Conservation (phyloP, 2,113 vertebrate genomes). For the Hucho hucho region DNA sequence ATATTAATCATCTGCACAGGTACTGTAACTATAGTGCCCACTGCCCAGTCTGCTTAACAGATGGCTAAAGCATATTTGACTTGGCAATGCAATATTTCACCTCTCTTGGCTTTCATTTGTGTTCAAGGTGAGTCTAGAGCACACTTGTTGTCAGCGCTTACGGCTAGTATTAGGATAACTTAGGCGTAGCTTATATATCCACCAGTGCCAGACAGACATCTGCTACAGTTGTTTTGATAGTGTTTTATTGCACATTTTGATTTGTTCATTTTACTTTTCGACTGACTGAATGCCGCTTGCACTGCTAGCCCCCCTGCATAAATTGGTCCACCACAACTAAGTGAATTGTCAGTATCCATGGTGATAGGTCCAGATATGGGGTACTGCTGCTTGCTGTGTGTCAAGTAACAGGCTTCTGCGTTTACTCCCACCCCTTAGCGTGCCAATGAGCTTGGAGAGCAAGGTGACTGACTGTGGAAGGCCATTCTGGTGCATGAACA, state of each 20-base stretch:
- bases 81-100: slow-evolving; percentile 21
- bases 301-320: slow-evolving; percentile 55
- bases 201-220: background rate
- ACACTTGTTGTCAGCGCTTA: background rate
- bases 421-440: slow-evolving; percentile 81
- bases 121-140: slow-evolving; percentile 20
- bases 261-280: slow-evolving; percentile 33
- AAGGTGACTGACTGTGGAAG: slow-evolving; percentile 77
- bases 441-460: slow-evolving; percentile 90
- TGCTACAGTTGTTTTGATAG: slow-evolving; percentile 9
- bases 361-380: slow-evolving; percentile 69
- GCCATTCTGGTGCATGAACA: slow-evolving; percentile 94
- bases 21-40: background rate
- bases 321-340: slow-evolving; percentile 2
- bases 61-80: slow-evolving; percentile 22
- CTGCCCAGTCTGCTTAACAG: slow-evolving; percentile 46
- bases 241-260: slow-evolving; percentile 24
- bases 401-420: slow-evolving; percentile 75
- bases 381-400: slow-evolving; percentile 95
- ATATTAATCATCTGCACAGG: slow-evolving; percentile 5
- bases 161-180: background rate
- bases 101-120: background rate
- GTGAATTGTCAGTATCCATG: slow-evolving; percentile 54
- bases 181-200: background rate
- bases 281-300: slow-evolving; percentile 92